phyloP scores from a whole-genome alignment of 2,888 invertebrate species.

The Tanypteryx hageni region DNA sequence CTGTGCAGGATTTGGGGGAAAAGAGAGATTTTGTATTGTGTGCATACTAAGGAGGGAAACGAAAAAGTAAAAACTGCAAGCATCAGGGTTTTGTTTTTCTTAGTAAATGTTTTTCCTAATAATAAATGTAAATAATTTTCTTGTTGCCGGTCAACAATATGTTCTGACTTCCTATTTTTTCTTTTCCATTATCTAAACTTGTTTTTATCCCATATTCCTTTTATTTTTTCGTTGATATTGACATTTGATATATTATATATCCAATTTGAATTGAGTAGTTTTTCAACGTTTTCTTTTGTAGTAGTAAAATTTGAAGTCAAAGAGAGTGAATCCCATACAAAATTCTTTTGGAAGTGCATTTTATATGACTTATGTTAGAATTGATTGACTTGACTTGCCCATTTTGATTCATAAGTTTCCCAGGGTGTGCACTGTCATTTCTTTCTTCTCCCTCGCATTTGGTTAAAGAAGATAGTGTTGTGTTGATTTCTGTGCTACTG shows the following conservation, averaged over 20 bases:
- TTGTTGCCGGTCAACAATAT: conserved; percentile 59
- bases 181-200: conserved; percentile 32
- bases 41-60: conserved; percentile 40
- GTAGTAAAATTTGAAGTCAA: not conserved
- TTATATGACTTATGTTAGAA: conserved; percentile 10
- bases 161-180: conserved; percentile 48
- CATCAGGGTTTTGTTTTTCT: conserved; percentile 36
- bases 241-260: conserved; percentile 33
- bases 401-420: conserved; percentile 24
- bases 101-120: conserved; percentile 35
- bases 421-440: conserved; percentile 33
- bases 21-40: conserved; percentile 33
- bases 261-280: not conserved
- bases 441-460: conserved; percentile 39
- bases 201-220: conserved; percentile 44
- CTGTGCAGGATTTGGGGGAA: conserved; percentile 28
- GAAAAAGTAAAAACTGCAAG: conserved; percentile 54
- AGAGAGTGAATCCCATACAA: not conserved
- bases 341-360: conserved; percentile 11
- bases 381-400: not conserved
- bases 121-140: conserved; percentile 56
- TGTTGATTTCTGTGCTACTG: conserved; percentile 46
- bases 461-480: not conserved
- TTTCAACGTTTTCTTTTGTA: conserved; percentile 17
- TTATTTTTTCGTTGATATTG: conserved; percentile 17